Evolutionary conservation across 1,140 invertebrate genomes (phyloP).

Genomic region (Coelopa frigida): DNA sequence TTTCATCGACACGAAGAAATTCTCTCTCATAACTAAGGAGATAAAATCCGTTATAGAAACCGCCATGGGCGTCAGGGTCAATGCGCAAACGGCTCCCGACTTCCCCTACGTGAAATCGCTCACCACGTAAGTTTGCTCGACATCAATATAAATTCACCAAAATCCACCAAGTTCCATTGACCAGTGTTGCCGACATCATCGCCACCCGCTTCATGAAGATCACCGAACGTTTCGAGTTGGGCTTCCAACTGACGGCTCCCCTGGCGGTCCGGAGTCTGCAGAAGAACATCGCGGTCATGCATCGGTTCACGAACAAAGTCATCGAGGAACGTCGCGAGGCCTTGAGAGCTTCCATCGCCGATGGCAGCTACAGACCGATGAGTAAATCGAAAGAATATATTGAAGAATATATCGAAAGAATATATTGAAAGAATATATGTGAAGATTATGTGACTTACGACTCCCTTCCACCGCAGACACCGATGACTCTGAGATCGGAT

Average conservation of each 20-base stretch:
- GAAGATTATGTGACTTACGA: background rate
- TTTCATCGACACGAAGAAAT: too few relatives aligned
- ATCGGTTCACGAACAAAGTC: slow-evolving; percentile 27
- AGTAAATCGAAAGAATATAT: background rate
- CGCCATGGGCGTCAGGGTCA: slow-evolving; percentile 68
- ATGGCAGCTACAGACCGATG: slow-evolving; percentile 13
- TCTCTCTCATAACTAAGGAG: too few relatives aligned
- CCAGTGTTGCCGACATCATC: background rate
- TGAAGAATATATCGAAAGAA: background rate
- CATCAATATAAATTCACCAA: background rate
- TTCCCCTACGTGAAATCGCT: slow-evolving; percentile 64
- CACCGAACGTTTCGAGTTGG: slow-evolving; percentile 8
- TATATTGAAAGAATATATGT: background rate
- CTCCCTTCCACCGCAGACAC: background rate
- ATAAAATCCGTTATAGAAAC: too few relatives aligned
- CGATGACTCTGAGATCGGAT: slow-evolving; percentile 16
- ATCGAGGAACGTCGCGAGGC: slow-evolving; percentile 13
- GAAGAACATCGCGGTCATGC: slow-evolving; percentile 21
- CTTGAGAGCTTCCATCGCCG: slow-evolving; percentile 13
- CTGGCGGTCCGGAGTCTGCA: background rate
- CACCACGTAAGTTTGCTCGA: slow-evolving; percentile 46
- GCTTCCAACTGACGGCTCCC: background rate
- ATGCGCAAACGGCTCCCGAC: slow-evolving; percentile 58
- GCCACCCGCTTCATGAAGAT: slow-evolving; percentile 24
- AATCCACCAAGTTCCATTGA: too few relatives aligned